A percentile compares a stretch with the other conserved stretches of the same genome.
Conservation (phyloP, 2,797 vertebrate species). For the Lithobates pipiens region DNA sequence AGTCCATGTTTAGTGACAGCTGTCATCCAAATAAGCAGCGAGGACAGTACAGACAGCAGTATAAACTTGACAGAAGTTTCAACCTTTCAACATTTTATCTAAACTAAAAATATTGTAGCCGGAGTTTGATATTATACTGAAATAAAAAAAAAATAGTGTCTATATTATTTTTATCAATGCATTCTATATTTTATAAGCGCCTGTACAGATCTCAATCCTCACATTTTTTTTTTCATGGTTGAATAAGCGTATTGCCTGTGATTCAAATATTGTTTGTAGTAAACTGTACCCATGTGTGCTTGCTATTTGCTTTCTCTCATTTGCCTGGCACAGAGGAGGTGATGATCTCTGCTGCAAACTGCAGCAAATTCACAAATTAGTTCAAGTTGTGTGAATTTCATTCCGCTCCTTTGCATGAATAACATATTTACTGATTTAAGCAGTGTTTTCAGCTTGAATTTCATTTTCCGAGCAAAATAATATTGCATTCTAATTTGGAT, state of each 20-base stretch:
- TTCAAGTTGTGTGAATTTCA: not conserved
- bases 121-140: not conserved
- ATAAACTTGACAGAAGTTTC: too few species aligned
- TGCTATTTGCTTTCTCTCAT: not conserved
- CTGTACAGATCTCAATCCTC: not conserved
- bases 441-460: not conserved
- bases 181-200: not conserved
- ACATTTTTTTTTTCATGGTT: not conserved
- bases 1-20: too few species aligned
- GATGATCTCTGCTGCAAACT: slow-evolving; percentile 2
- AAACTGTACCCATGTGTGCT: not conserved
- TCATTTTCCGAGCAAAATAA: not conserved
- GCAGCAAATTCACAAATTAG: not conserved
- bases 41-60: too few species aligned
- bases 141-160: not conserved
- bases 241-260: not conserved
- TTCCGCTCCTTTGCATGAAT: not conserved
- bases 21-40: too few species aligned
- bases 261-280: not conserved
- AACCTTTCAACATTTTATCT: too few species aligned
- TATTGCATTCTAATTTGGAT: not conserved
- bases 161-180: not conserved
- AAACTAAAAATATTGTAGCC: not conserved
- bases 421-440: not conserved
- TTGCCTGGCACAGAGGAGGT: not conserved